Base-by-base conservation (phyloP, 2,888 invertebrate genomes). In the Notodonta ziczac region DNA sequence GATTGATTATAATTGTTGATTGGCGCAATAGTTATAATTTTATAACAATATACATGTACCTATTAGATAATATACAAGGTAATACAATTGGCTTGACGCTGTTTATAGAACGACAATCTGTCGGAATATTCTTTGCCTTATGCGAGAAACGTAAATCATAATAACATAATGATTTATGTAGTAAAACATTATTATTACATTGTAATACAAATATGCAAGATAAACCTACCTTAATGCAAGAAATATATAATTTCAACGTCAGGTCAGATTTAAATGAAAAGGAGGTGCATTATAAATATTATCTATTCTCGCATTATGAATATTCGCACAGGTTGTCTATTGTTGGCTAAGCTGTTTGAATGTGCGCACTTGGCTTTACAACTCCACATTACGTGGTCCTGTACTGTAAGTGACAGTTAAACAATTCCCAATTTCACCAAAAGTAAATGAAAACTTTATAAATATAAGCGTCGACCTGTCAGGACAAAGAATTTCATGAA, bases 341-440 rank as follows among this genome's bases (percentile, higher is more conserved):
- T 24, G 24, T 24, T 24, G 40, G 65, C 62, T 58, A 66, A 64
- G 63, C 62, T 65, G 55, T 54, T 46, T 60, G 12, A 48, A 61
- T 62, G 62, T 65, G 62, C 60, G 70, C 64, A 58, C 60, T 56
- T 65, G 60, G 66, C 59, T 62, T 61, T 9, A 58, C 54, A 58
- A 53, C 56, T 14, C 1, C 46, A 61, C 64, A 74, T 70, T 74
- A 70, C 68, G 73, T 72, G 52, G 70, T 53, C 13, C 10, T 51
- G 57, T 58, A 62, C 63, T 24, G 56, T 53, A 58, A 56, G 55
- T 58, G 57, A 63, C 57, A 44, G 48, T 48, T 42, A 35, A 35
- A 4, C 35, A 35, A 35, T 35, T 6, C 35, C 35, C 5, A 35
- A 6, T 35, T 35, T 6, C 35, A 35, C 35, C 35, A 35, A 7